Base-by-base conservation (phyloP, 2,113 vertebrate genomes). In the Spea multiplicata region DNA sequence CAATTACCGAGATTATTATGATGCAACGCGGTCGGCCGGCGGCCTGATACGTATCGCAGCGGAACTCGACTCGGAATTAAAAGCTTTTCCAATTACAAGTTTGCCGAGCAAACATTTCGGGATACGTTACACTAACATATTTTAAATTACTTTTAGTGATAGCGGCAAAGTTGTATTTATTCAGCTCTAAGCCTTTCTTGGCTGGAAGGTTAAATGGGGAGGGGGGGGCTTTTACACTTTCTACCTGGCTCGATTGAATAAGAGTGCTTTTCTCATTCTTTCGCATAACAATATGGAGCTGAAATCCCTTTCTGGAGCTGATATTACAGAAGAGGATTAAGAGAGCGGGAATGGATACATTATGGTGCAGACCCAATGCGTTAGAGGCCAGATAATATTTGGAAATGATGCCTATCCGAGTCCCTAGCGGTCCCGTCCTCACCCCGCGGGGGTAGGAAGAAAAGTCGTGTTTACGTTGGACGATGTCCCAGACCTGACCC, bases 71-170 rank as follows among this genome's bases (percentile, higher is more conserved):
- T 50, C 53, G 76, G 76, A 72, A 73, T 66, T 62, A 66, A 66
- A 73, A 79, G 76, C 76, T 79, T 79, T 79, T 72, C 76, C 76
- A 79, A 79, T 78, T 66, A 78, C 76, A 72, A 65, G 76, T 55
- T 65, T 71, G 76, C 69, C 59, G 55, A 59, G 69, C 76, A 55
- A 73, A 71, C 70, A 45, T 30, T 71, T 79, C 69, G 62, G 76
- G 50, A 55, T 79, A 71, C 6, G 61, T 79, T 78, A 72, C 76
- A 78, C 59, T 62, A 13, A 72, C 76, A 47, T 69, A 47, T n/a
- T 72, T 52, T 71, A 71, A 71, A 65, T 47, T 48, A 71, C 76
- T 78, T 70, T 14, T 16, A 44, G 46, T 71, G 68, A 78, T 64
- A 71, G 57, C 68, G 17, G 76, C 46, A 16, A 59, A 59, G 67